Conservation (phyloP, 1,140 invertebrate species). For the Aphaenogaster ashmeadi region DNA sequence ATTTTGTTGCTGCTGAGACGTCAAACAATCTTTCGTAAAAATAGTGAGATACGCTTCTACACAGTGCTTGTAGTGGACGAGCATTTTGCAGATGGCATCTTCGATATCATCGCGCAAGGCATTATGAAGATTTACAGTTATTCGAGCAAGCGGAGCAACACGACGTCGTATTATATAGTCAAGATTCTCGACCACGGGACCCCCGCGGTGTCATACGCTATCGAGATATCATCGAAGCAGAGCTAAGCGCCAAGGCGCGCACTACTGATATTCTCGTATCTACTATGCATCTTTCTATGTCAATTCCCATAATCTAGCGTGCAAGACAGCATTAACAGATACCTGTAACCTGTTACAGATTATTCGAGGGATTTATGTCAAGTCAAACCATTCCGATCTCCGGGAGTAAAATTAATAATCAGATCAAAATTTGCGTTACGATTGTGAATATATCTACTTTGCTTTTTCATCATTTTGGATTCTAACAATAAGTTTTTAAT, state of each 20-base stretch:
- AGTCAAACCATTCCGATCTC: background rate
- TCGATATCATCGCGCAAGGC: constrained; percentile 36
- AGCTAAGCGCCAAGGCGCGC: constrained; percentile 28
- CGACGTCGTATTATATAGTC: constrained; percentile 39
- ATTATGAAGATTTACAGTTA: constrained; percentile 54
- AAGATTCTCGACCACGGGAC: constrained; percentile 47
- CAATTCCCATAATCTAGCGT: constrained; percentile 45
- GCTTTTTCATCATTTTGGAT: background rate
- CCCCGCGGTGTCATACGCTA: constrained; percentile 63
- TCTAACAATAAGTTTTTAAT: constrained; percentile 3
- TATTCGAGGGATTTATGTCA: constrained; percentile 66
- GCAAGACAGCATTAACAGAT: constrained; percentile 45
- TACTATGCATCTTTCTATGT: constrained; percentile 48
- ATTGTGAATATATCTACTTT: background rate
- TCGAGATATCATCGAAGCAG: constrained; percentile 66
- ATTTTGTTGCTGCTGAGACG: background rate
- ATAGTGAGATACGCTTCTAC: constrained; percentile 31
- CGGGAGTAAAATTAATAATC: background rate
- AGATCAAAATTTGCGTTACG: background rate
- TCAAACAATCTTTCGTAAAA: background rate
- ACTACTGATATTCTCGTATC: constrained; percentile 48
- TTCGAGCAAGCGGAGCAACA: constrained; percentile 24
- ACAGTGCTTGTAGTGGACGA: background rate
- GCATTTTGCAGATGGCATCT: constrained; percentile 29
- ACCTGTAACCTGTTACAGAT: constrained; percentile 29